phyloP scores from a whole-genome alignment of 2,797 vertebrate species.

The Sylvia borin region DNA sequence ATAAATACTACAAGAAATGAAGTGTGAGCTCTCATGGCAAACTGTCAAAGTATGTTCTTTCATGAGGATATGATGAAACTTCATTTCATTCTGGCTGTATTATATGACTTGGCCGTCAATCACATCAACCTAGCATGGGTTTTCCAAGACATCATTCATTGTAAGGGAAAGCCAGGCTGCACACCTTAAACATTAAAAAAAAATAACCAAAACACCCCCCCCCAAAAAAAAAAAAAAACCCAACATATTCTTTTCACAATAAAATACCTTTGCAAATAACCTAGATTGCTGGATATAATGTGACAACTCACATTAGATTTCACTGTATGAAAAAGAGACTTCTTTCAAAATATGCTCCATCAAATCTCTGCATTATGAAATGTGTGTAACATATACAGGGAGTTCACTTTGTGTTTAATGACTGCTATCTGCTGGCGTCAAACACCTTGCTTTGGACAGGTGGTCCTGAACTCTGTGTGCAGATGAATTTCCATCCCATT shows the following conservation, averaged over 20 bases:
- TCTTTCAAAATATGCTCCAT: not conserved
- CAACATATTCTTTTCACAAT: not conserved
- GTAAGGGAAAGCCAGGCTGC: not conserved
- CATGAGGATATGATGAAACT: not conserved
- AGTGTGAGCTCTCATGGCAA: accelerated
- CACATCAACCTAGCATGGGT: not conserved
- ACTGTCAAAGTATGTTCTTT: not conserved
- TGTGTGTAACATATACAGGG: not conserved
- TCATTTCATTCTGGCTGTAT: not conserved
- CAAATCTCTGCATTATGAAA: not conserved
- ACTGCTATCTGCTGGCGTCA: not conserved
- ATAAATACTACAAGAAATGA: not conserved
- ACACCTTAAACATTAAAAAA: not conserved
- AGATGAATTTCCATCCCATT: not conserved
- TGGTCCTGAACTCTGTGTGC: not conserved
- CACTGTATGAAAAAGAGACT: not conserved
- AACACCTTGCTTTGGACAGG: not conserved
- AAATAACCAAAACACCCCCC: not conserved
- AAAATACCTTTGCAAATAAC: not conserved
- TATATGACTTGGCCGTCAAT: not conserved
- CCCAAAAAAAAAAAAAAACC: too few relatives aligned
- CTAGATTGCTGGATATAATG: not conserved
- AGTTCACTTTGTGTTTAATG: not conserved
- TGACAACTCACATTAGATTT: not conserved
- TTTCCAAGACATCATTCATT: not conserved